Base-by-base conservation (phyloP, 1,140 invertebrate species). In the Drosophila rhopaloa region DNA sequence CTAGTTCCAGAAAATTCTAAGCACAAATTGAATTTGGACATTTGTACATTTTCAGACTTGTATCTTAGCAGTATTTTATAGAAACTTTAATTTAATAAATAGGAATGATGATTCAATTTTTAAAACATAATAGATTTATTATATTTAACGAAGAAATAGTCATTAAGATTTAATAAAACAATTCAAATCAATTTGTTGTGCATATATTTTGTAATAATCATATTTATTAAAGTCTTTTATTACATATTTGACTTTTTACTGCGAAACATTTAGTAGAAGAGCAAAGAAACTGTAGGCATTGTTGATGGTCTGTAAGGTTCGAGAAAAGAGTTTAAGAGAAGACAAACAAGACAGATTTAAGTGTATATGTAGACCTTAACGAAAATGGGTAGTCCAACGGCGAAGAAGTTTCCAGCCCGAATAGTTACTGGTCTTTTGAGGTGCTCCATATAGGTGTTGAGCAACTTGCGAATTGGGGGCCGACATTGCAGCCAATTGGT, bases 211-310 rank as follows among this genome's bases (percentile, higher is more conserved):
- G 2, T n/a, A 9, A 4, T n/a, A 6, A 9, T 48, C 10, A 35
- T 16, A 24, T 50, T 11, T 40, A 40, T 40, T 40, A 9, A 40
- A 40, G n/a, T 4, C 4, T n/a, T 5, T n/a, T 13, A n/a, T 61
- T 51, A 13, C 4, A 14, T 16, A 5, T n/a, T 32, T 16, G 0
- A 29, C 24, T 1, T 16, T 13, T 81, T 35, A 78, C 9, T 88
- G 85, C 0, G 78, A 81, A 16, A 90, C 72, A 79, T 91, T 91
- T 6, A 91, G 41, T 3, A 91, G 40, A 0, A 91, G 58, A 5
- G 90, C 90, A 38, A 91, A 78, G 14, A 91, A 83, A n/a, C 83
- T 90, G 48, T 91, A 91, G 8, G 90, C 78, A 70, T 91, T 91
- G 37, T 91, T 89, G 29, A 88, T 89, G 43, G 84, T 88, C 84